Percentiles rank a stretch among this genome's conserved stretches.
Evolutionary conservation across 1,140 invertebrate genomes (phyloP).

Genomic region (Nilaparvata lugens): DNA sequence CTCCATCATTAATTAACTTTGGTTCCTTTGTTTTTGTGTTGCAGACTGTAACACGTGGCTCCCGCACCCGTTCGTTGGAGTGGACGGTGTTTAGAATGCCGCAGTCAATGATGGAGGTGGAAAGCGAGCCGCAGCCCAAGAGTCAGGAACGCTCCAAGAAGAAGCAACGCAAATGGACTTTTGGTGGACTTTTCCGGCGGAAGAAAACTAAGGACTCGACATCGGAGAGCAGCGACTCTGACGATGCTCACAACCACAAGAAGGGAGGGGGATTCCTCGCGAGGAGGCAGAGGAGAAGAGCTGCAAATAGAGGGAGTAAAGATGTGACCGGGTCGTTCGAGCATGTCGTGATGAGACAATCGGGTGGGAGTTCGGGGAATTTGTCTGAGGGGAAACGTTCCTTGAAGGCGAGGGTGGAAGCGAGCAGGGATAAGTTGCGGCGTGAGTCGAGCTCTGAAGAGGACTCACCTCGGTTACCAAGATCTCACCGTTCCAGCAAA

Average conservation of each 20-base stretch:
- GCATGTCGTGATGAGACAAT: conserved; percentile 9
- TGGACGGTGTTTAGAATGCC: neutral
- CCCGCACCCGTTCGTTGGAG: neutral
- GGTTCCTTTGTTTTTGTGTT: neutral
- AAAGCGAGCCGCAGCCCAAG: neutral
- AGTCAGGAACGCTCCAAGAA: conserved; percentile 25
- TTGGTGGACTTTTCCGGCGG: conserved; percentile 56
- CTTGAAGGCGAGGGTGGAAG: conserved; percentile 54
- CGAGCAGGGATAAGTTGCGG: conserved; percentile 47
- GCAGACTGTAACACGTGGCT: neutral
- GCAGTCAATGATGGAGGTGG: neutral
- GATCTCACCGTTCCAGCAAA: conserved; percentile 69
- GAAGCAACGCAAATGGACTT: conserved; percentile 59
- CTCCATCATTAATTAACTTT: too few relatives aligned
- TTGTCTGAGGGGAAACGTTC: neutral
- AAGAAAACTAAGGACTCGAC: conserved; percentile 51
- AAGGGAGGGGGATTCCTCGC: conserved; percentile 15
- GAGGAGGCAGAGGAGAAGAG: conserved; percentile 14
- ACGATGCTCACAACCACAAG: conserved; percentile 47
- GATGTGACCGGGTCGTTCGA: conserved; percentile 24
- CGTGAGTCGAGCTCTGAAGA: conserved; percentile 63
- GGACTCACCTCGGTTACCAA: conserved; percentile 36
- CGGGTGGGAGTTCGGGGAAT: neutral
- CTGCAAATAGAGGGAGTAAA: conserved; percentile 22
- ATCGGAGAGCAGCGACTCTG: conserved; percentile 39